Conservation (phyloP, 53 echinoderm and acorn worm species). For the Echinometra lucunter region DNA sequence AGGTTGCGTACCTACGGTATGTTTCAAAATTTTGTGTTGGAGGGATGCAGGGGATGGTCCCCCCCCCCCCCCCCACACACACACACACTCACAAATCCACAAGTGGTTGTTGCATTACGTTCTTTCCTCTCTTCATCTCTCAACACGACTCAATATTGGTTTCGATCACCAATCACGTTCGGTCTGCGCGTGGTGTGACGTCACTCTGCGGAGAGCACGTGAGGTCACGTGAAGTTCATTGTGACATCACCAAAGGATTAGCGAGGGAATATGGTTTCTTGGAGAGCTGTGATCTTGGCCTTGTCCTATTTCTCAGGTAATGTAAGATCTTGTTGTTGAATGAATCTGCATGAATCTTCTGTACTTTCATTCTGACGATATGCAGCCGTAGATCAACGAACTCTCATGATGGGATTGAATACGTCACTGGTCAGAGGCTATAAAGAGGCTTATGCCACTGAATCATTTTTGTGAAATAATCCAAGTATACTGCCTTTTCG, state of each 20-base stretch:
- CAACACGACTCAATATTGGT: not conserved
- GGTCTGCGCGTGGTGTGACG: not conserved
- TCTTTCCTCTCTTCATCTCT: not conserved
- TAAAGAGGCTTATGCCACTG: too few species aligned
- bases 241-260: not conserved
- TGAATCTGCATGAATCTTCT: not conserved
- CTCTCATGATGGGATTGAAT: not conserved
- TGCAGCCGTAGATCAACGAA: not conserved
- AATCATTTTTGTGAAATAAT: too few species aligned
- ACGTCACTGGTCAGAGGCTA: too few species aligned
- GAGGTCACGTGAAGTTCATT: conserved; percentile 13
- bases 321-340: not conserved
- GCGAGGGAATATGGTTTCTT: not conserved
- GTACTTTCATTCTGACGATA: not conserved
- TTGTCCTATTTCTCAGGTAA: not conserved
- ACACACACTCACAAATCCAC: not conserved
- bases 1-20: too few species aligned
- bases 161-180: not conserved
- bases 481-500: too few species aligned
- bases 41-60: too few species aligned
- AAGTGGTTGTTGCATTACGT: not conserved
- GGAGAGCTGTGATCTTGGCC: not conserved
- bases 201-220: not conserved
- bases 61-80: too few species aligned
- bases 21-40: too few species aligned